Percentiles rank a stretch among this genome's conserved stretches.
Conservation (phyloP, 2,888 invertebrate species). For the Eretmocerus hayati region DNA sequence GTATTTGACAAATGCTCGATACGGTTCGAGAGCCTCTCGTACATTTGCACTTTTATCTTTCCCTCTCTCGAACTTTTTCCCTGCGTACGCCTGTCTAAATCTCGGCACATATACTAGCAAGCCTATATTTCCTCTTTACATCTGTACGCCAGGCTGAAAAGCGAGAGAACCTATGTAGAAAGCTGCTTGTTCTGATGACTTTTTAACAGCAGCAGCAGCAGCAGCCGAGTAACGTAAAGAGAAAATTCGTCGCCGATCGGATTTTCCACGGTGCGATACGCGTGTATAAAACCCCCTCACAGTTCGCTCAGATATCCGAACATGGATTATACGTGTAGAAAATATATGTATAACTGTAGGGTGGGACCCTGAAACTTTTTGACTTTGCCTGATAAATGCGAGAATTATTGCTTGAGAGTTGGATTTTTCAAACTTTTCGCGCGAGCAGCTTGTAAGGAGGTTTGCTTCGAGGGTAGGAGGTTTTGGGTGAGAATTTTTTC, state of each 20-base stretch:
- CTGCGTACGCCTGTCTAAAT: too few relatives aligned
- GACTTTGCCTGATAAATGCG: conserved; percentile 17
- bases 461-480: too few relatives aligned
- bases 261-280: conserved; percentile 3
- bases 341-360: too few relatives aligned
- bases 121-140: not conserved
- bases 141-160: not conserved
- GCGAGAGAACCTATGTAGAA: not conserved
- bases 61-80: not conserved
- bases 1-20: not conserved
- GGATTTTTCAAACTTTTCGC: conserved; percentile 14
- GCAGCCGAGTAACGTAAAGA: not conserved
- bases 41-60: not conserved
- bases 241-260: conserved; percentile 2
- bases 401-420: conserved; percentile 13
- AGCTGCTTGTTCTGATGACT: conserved; percentile 12
- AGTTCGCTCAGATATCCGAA: too few relatives aligned
- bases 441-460: too few relatives aligned
- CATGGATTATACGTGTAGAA: too few relatives aligned
- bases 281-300: not conserved
- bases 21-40: not conserved
- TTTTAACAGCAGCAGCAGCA: conserved; percentile 11
- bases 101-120: too few relatives aligned
- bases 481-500: too few relatives aligned
- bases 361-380: conserved; percentile 7